Base-by-base conservation (phyloP, 2,113 vertebrate species). In the Tricholaema leucomelas region DNA sequence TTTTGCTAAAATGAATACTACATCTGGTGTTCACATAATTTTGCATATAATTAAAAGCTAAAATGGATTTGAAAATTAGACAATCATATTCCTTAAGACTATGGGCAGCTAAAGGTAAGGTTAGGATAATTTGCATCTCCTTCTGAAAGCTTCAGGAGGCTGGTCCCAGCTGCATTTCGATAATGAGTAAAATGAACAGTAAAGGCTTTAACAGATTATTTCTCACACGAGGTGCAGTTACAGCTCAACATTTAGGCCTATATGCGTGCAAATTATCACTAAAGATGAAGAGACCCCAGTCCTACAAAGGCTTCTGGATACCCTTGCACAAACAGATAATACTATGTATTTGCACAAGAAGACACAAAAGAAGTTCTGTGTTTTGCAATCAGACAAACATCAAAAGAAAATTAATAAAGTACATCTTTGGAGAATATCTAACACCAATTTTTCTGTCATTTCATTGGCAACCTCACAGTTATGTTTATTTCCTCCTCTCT, bases 201-300 rank as follows among this genome's bases (percentile, higher is more conserved):
- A n/a, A n/a, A n/a, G n/a, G n/a, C n/a, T n/a, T n/a, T n/a, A 12
- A 44, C 15, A 59, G 10, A 60, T 2, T 4, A 74, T 60, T 60
- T 54, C 54, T 46, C 25, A 27, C 46, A 27, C 6, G 9, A 81
- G 15, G 25, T 67, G 5, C 5, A 33, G 19, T 50, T 84, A 35
- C 33, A 71, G 4, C 27, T 48, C 35, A 69, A 54, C 19, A 28
- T 23, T 40, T 8, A 19, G 63, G 9, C 12, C 15, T 44, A 2
- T 3, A 5, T 0, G 8, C 0, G 3, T n/a, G 23, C 4, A 66
- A 80, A 36, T 10, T 20, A 12, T 12, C 42, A 30, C 36, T 31
- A 21, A 76, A 76, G 3, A 25, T 27, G 35, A 87, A 23, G 30
- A 66, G 19, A 46, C 3, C 3, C 33, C 30, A 40, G 0, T 28